Conservation (phyloP, 2,113 vertebrate genomes). For the Microcebus ravelobensis region DNA sequence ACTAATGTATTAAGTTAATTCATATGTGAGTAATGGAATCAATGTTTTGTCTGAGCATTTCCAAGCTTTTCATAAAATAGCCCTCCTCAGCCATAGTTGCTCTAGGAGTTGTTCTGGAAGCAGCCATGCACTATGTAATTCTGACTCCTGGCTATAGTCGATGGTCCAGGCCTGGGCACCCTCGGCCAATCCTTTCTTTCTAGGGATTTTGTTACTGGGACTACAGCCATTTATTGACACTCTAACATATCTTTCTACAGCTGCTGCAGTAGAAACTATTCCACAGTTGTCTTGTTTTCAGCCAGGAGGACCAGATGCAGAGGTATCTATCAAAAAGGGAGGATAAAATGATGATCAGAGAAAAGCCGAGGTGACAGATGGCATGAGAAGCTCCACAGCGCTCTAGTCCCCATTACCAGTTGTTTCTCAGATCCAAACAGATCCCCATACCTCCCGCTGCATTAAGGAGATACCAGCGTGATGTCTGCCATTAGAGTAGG, state of each 20-base stretch:
- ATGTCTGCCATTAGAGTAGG: neutral
- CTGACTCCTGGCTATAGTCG: neutral
- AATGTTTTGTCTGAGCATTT: neutral
- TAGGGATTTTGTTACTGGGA: neutral
- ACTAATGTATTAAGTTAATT: neutral
- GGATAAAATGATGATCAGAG: neutral
- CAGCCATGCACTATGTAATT: neutral
- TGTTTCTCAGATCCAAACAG: neutral
- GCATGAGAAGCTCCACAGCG: neutral
- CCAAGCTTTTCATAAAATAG: neutral
- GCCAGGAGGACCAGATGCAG: slow-evolving; percentile 46
- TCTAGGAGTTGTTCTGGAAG: neutral
- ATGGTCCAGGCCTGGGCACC: neutral
- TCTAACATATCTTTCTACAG: slow-evolving; percentile 14
- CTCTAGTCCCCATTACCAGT: neutral
- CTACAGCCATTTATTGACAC: neutral
- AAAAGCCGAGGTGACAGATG: slow-evolving; percentile 53
- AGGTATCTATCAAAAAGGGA: slow-evolving; percentile 6
- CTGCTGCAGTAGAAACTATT: neutral
- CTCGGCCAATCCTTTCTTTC: neutral
- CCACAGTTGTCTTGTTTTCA: neutral
- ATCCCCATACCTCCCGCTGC: neutral
- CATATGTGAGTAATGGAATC: neutral
- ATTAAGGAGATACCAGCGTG: neutral
- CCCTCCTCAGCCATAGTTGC: neutral